Percentiles rank a stretch among this genome's conserved stretches.
Conservation (phyloP, 2,797 vertebrate genomes). For the Crocodylus rhombifer region DNA sequence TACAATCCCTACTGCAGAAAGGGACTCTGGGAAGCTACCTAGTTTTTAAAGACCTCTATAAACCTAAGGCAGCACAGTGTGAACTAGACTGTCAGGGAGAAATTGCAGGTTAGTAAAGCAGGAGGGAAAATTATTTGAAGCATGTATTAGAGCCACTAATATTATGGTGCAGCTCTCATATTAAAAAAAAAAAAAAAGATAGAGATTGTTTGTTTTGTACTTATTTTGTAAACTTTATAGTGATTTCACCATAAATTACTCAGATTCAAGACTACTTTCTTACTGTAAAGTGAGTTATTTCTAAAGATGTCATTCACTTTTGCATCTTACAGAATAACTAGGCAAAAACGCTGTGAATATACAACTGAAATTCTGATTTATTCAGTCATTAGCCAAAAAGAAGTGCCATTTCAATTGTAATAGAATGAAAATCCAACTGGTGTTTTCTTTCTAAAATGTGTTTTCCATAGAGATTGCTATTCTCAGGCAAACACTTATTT, state of each 20-base stretch:
- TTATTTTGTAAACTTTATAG: conserved; percentile 41
- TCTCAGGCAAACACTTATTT: conserved; percentile 75
- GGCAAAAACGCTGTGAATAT: conserved; percentile 66
- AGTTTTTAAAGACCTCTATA: conserved; percentile 47
- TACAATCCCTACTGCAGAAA: background rate
- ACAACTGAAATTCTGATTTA: conserved; percentile 76
- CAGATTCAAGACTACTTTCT: conserved; percentile 61
- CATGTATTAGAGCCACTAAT: conserved; percentile 27
- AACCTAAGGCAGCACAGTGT: conserved; percentile 27
- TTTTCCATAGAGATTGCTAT: conserved; percentile 70
- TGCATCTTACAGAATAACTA: conserved; percentile 65
- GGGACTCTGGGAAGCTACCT: background rate
- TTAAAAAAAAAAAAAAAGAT: background rate
- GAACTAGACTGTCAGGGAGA: conserved; percentile 15
- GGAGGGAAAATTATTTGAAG: conserved; percentile 13
- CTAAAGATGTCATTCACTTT: conserved; percentile 62
- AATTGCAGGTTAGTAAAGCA: background rate
- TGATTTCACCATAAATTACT: conserved; percentile 62
- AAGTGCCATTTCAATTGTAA: conserved; percentile 72
- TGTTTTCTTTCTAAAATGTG: conserved; percentile 72
- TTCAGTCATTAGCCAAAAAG: conserved; percentile 78
- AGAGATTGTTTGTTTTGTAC: conserved; percentile 58
- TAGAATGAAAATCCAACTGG: conserved; percentile 74
- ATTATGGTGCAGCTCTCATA: conserved; percentile 28
- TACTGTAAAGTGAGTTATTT: conserved; percentile 71